These are phyloP conservation scores for Rhagoletis pomonella DNA, from an alignment of 1,140 invertebrate genomes.

Conservation along the genomic window DNA sequence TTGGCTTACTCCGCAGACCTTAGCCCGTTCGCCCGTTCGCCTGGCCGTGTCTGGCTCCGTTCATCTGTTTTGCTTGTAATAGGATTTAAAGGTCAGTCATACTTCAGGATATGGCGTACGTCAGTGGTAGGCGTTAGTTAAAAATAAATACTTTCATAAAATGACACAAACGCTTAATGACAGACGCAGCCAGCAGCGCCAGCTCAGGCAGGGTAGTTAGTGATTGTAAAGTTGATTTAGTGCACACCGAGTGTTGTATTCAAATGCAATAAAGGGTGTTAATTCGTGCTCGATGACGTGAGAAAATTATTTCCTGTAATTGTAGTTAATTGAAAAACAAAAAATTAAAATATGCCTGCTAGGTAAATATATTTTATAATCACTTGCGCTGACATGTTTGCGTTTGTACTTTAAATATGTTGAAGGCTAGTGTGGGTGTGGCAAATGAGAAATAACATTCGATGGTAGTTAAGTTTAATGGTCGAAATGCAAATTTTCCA, in stretches of 20 bases:
- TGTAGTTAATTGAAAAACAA: background rate
- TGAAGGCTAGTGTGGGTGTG: no score
- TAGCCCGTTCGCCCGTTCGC: background rate
- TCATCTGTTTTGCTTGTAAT: conserved; percentile 1
- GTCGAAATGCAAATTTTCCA: no score
- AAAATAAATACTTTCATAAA: conserved; percentile 2
- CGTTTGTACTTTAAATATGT: no score
- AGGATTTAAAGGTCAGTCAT: conserved; percentile 32
- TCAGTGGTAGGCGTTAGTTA: conserved; percentile 13
- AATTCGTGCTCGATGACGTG: background rate
- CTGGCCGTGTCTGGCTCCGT: no score
- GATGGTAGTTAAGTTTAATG: no score
- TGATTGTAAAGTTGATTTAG: background rate
- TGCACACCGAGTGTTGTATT: background rate
- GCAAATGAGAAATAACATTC: no score
- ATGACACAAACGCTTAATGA: background rate
- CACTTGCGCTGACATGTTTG: no score
- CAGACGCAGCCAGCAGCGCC: background rate
- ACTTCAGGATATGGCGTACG: no score
- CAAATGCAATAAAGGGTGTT: conserved; percentile 27
- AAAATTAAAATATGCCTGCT: no score
- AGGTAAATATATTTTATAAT: no score
- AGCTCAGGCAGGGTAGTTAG: background rate
- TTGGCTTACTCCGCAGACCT: background rate
- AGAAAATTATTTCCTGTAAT: conserved; percentile 50